Evolutionary conservation across 1,140 invertebrate genomes (phyloP).

Genomic region (Ruditapes philippinarum): DNA sequence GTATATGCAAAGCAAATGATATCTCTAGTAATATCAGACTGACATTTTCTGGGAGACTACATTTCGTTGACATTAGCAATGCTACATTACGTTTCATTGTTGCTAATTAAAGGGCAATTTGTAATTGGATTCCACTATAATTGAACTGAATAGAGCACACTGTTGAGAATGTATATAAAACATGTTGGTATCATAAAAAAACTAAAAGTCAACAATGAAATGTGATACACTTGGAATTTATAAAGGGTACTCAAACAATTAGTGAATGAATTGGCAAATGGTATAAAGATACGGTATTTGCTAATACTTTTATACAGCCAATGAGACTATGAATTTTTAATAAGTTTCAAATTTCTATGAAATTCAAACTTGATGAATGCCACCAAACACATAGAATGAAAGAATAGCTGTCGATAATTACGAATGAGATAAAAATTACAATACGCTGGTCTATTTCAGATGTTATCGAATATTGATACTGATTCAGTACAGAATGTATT

Average conservation of each 20-base stretch:
- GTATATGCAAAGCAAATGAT: too few species aligned
- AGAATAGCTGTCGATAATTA: too few species aligned
- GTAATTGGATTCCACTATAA: not conserved
- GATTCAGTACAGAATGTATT: too few species aligned
- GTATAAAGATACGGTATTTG: not conserved
- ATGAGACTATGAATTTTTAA: not conserved
- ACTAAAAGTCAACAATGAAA: slow-evolving; percentile 19
- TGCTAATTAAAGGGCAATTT: slow-evolving; percentile 16
- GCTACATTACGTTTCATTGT: slow-evolving; percentile 7
- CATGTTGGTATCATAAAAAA: not conserved
- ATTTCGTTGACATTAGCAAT: not conserved
- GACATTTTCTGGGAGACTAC: slow-evolving; percentile 29
- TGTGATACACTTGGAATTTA: not conserved
- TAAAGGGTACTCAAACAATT: not conserved
- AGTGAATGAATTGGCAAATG: not conserved
- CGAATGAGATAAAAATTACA: too few species aligned
- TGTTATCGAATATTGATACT: too few species aligned
- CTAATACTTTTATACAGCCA: not conserved
- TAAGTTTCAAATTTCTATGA: too few species aligned
- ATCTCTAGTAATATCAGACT: not conserved
- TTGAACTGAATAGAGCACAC: not conserved
- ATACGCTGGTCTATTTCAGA: too few species aligned
- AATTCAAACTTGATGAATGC: too few species aligned
- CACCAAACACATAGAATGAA: too few species aligned
- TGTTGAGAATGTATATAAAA: not conserved